Percentiles rank a stretch among this genome's conserved stretches.
Evolutionary conservation across 2,113 vertebrate genomes (phyloP).

Genomic region (Zosterops hypoxanthus): DNA sequence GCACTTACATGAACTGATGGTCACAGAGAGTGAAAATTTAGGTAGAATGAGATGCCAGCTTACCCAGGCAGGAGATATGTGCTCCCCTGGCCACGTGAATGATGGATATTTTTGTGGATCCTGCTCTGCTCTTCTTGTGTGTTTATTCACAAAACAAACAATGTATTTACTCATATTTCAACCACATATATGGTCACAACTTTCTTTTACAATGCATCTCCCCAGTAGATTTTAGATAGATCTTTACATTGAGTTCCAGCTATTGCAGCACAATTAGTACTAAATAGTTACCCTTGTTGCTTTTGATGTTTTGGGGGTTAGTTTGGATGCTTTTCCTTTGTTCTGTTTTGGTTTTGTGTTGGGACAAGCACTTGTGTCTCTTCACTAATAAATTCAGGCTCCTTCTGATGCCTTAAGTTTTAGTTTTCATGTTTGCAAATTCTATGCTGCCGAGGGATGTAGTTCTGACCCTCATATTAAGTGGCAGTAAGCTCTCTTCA

Average conservation of each 20-base stretch:
- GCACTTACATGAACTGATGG: not conserved
- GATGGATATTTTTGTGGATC: not conserved
- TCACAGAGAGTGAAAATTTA: not conserved
- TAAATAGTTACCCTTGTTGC: not conserved
- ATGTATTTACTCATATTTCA: not conserved
- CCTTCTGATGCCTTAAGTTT: not conserved
- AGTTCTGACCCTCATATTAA: too few relatives aligned
- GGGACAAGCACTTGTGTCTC: not conserved
- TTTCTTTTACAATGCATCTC: not conserved
- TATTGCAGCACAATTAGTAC: not conserved
- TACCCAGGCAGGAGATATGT: not conserved
- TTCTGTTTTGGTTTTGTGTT: not conserved
- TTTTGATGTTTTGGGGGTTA: not conserved
- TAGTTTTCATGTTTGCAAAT: too few relatives aligned
- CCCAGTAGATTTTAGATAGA: not conserved
- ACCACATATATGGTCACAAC: not conserved
- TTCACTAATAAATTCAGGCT: not conserved
- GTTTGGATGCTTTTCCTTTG: not conserved
- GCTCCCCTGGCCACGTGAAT: not conserved
- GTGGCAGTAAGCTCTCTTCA: too few relatives aligned
- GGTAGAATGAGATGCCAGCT: not conserved
- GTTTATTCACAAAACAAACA: not conserved
- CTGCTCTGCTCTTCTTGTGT: not conserved
- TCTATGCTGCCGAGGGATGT: too few relatives aligned
- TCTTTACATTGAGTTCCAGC: not conserved